Evolutionary conservation across 2,113 vertebrate species (phyloP).

Genomic region (Callocephalon fimbriatum): DNA sequence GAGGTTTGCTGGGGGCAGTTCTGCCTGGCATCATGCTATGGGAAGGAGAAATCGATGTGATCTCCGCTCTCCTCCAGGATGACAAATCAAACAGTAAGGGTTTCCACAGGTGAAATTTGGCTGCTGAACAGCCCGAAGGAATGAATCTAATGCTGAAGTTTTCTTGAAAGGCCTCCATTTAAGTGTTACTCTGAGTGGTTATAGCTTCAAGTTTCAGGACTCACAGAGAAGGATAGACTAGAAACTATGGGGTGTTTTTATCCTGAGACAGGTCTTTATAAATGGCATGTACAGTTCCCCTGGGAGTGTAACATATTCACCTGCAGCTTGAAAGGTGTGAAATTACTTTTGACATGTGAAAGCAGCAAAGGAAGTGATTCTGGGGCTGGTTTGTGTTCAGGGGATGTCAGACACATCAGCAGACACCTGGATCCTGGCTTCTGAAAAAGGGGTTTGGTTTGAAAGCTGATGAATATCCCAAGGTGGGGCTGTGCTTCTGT

Average conservation of each 20-base stretch:
- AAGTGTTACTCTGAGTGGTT: not conserved
- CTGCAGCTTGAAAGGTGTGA: conserved; percentile 30
- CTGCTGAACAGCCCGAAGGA: not conserved
- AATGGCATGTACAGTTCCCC: not conserved
- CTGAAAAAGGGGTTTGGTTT: not conserved
- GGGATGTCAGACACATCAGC: not conserved
- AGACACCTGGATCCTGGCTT: not conserved
- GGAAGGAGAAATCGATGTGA: not conserved
- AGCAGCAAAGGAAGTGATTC: not conserved
- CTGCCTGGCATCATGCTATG: not conserved
- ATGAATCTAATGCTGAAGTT: not conserved
- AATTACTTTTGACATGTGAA: conserved; percentile 24
- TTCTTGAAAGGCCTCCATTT: not conserved
- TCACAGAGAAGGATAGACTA: not conserved
- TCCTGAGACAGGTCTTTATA: not conserved
- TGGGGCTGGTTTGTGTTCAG: not conserved
- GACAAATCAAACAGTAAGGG: not conserved
- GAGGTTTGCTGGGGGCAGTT: not conserved
- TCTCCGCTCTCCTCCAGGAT: not conserved
- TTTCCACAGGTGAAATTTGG: not conserved
- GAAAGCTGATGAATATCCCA: not conserved
- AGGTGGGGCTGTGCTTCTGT: not conserved
- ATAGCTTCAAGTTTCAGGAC: not conserved
- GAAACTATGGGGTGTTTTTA: not conserved
- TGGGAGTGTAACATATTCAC: conserved; percentile 5